Conservation (phyloP, 2,113 vertebrate species). For the Semnornis frantzii region DNA sequence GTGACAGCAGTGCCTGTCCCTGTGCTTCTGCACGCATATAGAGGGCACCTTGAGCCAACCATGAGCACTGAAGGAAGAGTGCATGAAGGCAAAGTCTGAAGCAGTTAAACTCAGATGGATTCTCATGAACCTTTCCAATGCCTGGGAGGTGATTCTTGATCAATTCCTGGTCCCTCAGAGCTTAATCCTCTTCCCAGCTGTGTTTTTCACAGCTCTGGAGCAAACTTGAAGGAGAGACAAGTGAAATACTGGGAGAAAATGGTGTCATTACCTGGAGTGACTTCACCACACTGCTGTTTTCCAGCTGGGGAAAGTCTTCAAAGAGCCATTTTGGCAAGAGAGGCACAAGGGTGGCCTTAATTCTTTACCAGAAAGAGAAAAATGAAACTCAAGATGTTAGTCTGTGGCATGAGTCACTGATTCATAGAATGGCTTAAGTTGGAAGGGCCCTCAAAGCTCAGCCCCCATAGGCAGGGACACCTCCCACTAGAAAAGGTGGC, state of each 20-base stretch:
- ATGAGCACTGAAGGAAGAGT: accelerated
- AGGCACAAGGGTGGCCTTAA: slow-evolving; percentile 24
- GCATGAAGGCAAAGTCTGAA: not conserved
- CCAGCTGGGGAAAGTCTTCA: slow-evolving; percentile 74
- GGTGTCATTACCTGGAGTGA: slow-evolving; percentile 72
- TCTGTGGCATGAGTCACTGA: accelerated
- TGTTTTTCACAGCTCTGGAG: not conserved
- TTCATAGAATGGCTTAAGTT: too few relatives aligned
- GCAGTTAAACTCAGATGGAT: not conserved
- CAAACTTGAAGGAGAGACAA: not conserved
- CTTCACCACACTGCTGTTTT: slow-evolving; percentile 70
- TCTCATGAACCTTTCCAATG: not conserved
- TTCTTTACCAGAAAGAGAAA: slow-evolving; percentile 32
- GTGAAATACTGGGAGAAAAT: not conserved
- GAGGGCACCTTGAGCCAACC: not conserved
- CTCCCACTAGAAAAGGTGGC: too few relatives aligned
- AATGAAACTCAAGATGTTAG: not conserved
- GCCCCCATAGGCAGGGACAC: too few relatives aligned
- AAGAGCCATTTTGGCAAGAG: slow-evolving; percentile 71
- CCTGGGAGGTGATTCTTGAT: not conserved
- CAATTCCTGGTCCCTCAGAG: not conserved
- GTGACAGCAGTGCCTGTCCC: not conserved
- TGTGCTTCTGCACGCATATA: accelerated
- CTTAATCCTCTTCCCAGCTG: accelerated
- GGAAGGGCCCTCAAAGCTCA: too few relatives aligned